Conservation (phyloP, 1,140 invertebrate genomes). For the Choristoneura fumiferana region DNA sequence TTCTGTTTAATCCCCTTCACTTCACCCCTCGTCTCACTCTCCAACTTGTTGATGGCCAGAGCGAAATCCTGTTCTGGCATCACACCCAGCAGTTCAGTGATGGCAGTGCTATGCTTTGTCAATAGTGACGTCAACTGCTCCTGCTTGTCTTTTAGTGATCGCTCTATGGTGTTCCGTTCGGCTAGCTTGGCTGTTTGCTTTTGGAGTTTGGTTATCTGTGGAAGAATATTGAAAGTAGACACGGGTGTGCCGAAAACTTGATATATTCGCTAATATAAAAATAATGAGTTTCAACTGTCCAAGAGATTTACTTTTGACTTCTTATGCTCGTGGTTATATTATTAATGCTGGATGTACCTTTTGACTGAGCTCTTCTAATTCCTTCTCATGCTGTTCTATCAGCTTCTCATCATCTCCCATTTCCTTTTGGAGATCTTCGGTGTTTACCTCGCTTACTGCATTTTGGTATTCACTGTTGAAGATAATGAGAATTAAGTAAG, state of each 20-base stretch:
- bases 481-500: not conserved
- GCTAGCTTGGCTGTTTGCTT: conserved; percentile 80
- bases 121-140: conserved; percentile 80
- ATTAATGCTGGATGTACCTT: conserved; percentile 49
- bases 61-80: conserved; percentile 83
- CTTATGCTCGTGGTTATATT: too few relatives aligned
- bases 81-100: conserved; percentile 80
- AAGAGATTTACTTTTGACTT: too few relatives aligned
- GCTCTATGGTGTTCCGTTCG: conserved; percentile 81
- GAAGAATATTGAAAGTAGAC: too few relatives aligned
- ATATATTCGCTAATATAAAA: too few relatives aligned
- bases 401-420: conserved; percentile 75
- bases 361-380: conserved; percentile 73
- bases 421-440: conserved; percentile 72
- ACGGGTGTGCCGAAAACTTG: too few relatives aligned
- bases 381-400: conserved; percentile 70
- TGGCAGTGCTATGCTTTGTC: conserved; percentile 80
- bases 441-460: conserved; percentile 61
- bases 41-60: conserved; percentile 77
- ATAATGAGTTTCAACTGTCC: too few relatives aligned
- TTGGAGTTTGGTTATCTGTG: conserved; percentile 80
- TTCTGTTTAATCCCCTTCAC: conserved; percentile 79
- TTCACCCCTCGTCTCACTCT: conserved; percentile 73
- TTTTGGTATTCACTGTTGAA: conserved; percentile 59
- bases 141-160: conserved; percentile 80